A percentile compares a stretch with the other conserved stretches of the same genome.
Conservation (phyloP, 2,888 invertebrate species). For the Masnerella sp. region DNA sequence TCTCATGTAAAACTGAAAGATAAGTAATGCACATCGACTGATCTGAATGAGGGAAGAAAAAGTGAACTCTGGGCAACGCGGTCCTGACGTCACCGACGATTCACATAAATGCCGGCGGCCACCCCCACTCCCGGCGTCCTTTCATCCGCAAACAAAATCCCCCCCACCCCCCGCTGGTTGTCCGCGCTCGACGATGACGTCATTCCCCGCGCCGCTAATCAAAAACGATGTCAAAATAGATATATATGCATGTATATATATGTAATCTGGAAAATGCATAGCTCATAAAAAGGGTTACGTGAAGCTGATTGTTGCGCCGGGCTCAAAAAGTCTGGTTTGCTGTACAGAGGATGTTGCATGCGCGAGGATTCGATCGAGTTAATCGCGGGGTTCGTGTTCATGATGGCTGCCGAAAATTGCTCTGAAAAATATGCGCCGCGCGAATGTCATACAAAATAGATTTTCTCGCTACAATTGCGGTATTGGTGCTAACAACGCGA, state of each 20-base stretch:
- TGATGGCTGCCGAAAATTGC: conserved; percentile 39
- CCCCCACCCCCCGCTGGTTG: conserved; percentile 6
- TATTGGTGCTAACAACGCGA: background rate
- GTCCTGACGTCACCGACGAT: conserved; percentile 41
- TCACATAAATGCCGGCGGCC: conserved; percentile 27
- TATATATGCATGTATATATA: conserved; percentile 17
- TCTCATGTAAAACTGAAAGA: conserved; percentile 15
- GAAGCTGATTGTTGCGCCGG: conserved; percentile 40
- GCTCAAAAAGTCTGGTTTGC: conserved; percentile 29
- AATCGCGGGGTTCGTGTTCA: conserved; percentile 20
- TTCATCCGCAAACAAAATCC: conserved; percentile 16
- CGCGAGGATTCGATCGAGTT: conserved; percentile 54
- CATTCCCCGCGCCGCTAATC: conserved; percentile 26
- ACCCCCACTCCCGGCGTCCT: conserved; percentile 1
- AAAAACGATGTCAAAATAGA: conserved; percentile 32
- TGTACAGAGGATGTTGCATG: conserved; percentile 53
- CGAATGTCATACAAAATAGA: conserved; percentile 31
- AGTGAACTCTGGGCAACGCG: conserved; percentile 22
- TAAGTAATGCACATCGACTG: conserved; percentile 34
- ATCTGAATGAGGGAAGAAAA: conserved; percentile 32
- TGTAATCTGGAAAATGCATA: conserved; percentile 38
- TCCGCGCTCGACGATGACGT: conserved; percentile 33
- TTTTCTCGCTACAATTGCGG: background rate
- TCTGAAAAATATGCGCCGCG: conserved; percentile 38
- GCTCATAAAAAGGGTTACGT: conserved; percentile 43